Conservation (phyloP, 2,113 vertebrate species). For the Blennius ocellaris region DNA sequence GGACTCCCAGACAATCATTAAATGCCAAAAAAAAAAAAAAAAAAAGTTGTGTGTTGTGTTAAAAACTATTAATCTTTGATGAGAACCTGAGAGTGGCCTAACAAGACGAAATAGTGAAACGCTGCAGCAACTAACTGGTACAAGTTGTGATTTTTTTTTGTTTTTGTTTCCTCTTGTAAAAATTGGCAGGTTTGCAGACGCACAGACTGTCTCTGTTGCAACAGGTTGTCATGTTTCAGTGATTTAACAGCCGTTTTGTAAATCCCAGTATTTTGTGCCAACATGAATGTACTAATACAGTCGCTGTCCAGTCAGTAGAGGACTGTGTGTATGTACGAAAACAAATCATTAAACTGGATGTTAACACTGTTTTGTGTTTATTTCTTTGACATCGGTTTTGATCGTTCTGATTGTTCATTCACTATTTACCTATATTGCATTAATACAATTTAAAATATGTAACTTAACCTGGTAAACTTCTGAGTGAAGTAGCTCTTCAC, state of each 20-base stretch:
- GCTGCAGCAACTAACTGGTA: slow-evolving; percentile 13
- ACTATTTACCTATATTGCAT: no score
- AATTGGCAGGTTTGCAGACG: slow-evolving; percentile 26
- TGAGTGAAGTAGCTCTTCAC: no score
- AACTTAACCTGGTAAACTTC: no score
- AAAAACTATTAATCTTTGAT: slow-evolving; percentile 7
- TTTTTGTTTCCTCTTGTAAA: slow-evolving; percentile 29
- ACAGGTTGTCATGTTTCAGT: slow-evolving; percentile 34
- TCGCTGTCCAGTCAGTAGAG: slow-evolving; percentile 40
- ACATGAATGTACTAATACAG: slow-evolving; percentile 72
- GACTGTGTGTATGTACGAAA: slow-evolving; percentile 21
- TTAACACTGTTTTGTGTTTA: slow-evolving; percentile 17
- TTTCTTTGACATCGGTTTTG: no score
- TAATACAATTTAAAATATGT: no score
- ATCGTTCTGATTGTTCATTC: background rate
- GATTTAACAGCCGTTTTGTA: slow-evolving; percentile 54
- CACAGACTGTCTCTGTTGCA: slow-evolving; percentile 39
- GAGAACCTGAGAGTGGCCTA: slow-evolving; percentile 32
- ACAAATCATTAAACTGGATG: slow-evolving; percentile 71
- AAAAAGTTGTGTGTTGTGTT: slow-evolving; percentile 3
- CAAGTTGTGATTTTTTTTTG: background rate
- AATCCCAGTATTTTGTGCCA: slow-evolving; percentile 76
- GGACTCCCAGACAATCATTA: slow-evolving; percentile 65
- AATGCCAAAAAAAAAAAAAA: slow-evolving; percentile 59
- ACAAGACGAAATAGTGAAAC: slow-evolving; percentile 19